A percentile compares a stretch with the other conserved stretches of the same genome.
Evolutionary conservation across 2,797 vertebrate species (phyloP).

Genomic region (Staurois parvus): DNA sequence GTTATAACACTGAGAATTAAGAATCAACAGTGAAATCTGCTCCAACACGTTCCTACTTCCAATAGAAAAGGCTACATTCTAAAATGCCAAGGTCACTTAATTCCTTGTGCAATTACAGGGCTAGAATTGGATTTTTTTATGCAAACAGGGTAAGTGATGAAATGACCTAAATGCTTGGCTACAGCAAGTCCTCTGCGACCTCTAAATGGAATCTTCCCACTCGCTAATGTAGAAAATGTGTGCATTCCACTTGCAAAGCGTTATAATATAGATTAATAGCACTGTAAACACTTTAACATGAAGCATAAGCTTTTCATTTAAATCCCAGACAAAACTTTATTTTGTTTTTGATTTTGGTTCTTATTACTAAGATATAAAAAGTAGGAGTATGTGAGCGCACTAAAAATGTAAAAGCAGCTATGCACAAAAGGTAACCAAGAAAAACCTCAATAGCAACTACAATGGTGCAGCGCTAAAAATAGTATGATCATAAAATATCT

Average conservation of each 20-base stretch:
- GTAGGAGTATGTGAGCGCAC: too few relatives aligned
- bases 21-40: slow-evolving; percentile 36
- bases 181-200: slow-evolving; percentile 20
- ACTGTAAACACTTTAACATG: background rate
- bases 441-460: too few relatives aligned
- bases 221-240: slow-evolving; percentile 4
- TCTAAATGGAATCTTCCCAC: slow-evolving; percentile 22
- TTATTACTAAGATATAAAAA: too few relatives aligned
- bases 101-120: slow-evolving; percentile 35
- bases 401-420: too few relatives aligned
- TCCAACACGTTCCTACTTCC: slow-evolving; percentile 22
- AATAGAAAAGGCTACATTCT: slow-evolving; percentile 34
- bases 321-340: too few relatives aligned
- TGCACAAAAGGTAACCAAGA: too few relatives aligned
- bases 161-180: slow-evolving; percentile 30
- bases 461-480: too few relatives aligned
- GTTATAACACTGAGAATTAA: slow-evolving; percentile 10
- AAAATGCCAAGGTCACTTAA: slow-evolving; percentile 44
- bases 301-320: background rate
- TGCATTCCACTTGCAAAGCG: background rate
- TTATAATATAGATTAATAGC: slow-evolving; percentile 20
- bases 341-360: too few relatives aligned
- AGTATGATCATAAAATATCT: too few relatives aligned
- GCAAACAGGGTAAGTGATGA: slow-evolving; percentile 33
- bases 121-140: slow-evolving; percentile 54